phyloP scores from a whole-genome alignment of 2,113 vertebrate species.

The Macrotus californicus region DNA sequence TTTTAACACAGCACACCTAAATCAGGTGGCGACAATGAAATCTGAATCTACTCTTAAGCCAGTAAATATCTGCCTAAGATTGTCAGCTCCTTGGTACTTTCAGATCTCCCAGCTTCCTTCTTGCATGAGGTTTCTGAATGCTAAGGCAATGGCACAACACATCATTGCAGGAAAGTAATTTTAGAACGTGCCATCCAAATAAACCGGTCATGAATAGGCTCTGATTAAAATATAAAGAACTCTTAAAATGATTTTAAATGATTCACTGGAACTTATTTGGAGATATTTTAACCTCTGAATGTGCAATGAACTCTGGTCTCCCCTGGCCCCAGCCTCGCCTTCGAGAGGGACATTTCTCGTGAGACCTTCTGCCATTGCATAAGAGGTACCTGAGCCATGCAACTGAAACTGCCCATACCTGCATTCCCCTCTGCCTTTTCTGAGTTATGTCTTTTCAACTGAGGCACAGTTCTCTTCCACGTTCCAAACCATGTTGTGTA shows the following conservation, averaged over 20 bases:
- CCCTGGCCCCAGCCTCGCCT: constrained; percentile 35
- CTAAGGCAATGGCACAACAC: neutral
- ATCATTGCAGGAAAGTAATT: neutral
- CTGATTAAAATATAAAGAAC: constrained; percentile 41
- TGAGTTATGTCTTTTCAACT: neutral
- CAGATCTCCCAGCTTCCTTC: neutral
- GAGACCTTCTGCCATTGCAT: neutral
- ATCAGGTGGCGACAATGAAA: neutral
- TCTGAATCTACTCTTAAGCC: neutral
- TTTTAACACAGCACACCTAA: neutral
- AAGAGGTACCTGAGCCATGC: neutral
- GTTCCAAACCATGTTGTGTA: neutral
- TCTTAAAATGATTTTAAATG: constrained; percentile 54
- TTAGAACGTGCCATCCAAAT: constrained; percentile 58
- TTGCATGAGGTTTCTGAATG: neutral
- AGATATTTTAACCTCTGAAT: constrained; percentile 53
- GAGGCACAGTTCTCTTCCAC: neutral
- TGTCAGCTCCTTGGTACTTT: neutral
- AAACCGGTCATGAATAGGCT: constrained; percentile 1
- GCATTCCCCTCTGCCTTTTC: neutral
- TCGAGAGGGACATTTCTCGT: neutral
- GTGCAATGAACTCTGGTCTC: neutral
- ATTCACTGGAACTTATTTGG: constrained; percentile 52
- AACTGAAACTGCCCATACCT: neutral
- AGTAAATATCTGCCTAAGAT: neutral